Conservation (phyloP, 2,888 invertebrate species). For the Thysanoteuthis rhombus region DNA sequence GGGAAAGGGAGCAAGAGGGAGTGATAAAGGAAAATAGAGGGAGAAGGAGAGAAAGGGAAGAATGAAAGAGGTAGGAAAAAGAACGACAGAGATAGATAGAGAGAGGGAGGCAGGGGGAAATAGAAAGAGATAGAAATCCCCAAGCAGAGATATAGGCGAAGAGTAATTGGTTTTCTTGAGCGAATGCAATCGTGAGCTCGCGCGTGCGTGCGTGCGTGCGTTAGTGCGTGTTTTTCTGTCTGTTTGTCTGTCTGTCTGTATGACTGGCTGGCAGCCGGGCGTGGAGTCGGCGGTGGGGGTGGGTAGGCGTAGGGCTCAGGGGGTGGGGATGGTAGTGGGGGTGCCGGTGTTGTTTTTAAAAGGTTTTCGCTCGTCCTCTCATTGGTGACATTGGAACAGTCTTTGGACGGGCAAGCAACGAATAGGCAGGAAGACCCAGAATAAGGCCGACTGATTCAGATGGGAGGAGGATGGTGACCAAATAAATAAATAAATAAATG, state of each 20-base stretch:
- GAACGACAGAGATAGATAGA: too few relatives aligned
- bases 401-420: background rate
- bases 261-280: background rate
- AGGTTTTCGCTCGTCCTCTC: background rate
- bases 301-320: background rate
- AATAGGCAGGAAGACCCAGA: background rate
- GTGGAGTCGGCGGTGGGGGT: background rate
- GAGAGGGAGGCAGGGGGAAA: background rate
- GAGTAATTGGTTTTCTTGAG: background rate
- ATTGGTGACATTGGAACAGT: background rate
- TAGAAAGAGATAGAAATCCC: background rate
- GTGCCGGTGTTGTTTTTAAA: background rate
- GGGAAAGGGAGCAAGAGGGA: too few relatives aligned
- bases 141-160: background rate
- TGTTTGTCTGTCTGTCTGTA: background rate
- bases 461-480: background rate
- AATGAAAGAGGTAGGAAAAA: too few relatives aligned
- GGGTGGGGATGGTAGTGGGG: background rate
- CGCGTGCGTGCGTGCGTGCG: background rate
- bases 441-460: background rate
- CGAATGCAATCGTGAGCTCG: background rate
- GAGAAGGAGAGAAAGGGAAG: too few relatives aligned
- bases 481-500: conserved; percentile 12
- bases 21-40: too few relatives aligned
- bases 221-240: too few relatives aligned